Conservation (phyloP, 2,113 vertebrate genomes). For the Spea multiplicata region DNA sequence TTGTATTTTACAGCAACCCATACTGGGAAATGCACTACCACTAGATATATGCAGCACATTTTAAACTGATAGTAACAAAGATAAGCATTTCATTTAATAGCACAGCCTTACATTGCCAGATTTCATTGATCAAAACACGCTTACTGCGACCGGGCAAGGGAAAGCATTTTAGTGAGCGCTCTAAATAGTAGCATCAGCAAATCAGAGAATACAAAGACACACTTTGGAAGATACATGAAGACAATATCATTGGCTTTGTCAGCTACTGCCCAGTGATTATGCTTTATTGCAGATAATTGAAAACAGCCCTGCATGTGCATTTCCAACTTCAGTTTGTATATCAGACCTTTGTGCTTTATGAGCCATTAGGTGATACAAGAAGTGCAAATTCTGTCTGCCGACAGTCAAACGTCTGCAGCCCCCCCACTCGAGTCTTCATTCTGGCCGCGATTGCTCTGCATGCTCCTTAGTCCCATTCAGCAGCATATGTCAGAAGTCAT, state of each 20-base stretch:
- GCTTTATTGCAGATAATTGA: conserved; percentile 7
- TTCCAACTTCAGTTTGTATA: not conserved
- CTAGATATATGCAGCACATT: not conserved
- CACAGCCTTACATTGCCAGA: not conserved
- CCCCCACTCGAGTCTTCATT: conserved; percentile 54
- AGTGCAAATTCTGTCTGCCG: conserved; percentile 44
- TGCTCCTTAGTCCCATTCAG: conserved; percentile 70
- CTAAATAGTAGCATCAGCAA: not conserved
- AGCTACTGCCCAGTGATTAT: not conserved
- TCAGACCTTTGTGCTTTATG: conserved; percentile 7
- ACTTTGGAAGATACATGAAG: not conserved
- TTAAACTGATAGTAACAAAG: not conserved
- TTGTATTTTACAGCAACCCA: not conserved
- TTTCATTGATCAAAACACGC: conserved; percentile 1
- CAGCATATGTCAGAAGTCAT: conserved; percentile 83
- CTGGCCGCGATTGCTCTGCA: conserved; percentile 61
- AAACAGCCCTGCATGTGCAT: not conserved
- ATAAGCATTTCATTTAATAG: not conserved
- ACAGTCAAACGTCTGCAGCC: conserved; percentile 56
- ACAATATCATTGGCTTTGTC: not conserved
- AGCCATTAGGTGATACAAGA: not conserved
- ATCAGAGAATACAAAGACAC: not conserved
- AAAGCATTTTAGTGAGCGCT: not conserved
- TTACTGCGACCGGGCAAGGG: not conserved
- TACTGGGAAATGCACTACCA: not conserved